Evolutionary conservation across 2,113 vertebrate genomes (phyloP), one percentile per base, ranked within the genome.

Genomic region (Charina bottae): DNA sequence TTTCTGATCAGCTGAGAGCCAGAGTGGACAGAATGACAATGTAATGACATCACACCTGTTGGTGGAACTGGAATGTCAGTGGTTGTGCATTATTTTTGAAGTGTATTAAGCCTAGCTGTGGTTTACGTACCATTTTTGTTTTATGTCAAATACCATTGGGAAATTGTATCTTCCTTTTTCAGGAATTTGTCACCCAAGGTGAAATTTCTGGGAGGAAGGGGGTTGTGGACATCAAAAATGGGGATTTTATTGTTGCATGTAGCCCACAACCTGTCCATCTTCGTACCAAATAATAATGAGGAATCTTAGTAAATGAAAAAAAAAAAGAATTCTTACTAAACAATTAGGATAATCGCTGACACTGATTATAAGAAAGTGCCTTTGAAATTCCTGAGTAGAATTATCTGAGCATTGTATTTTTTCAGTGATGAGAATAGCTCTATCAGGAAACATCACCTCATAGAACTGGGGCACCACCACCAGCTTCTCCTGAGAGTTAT

Each of bases 321-420:
- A 85, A 72, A 33, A 33, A 78, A 78, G 2, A 37, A 28, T 83
- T 1, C 46, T 87, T 91, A 88, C 93, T 93, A 93, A 92, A 91
- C 58, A 93, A 49, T 28, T 62, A 19, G 49, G n/a, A 17, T 24
- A 54, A 33, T 23, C 4, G 59, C 37, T 90, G 23, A 59, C 10
- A 46, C 15, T 62, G 68, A 13, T 58, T 83, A 26, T 42, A 88
- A 17, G 2, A 10, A 42, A 46, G 6, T 2, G 17, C n/a, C 42
- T 87, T 26, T 86, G 55, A 88, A 64, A 62, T 9, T 56, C 33
- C 7, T 15, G 49, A 13, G 19, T 28, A 89, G 87, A 54, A 72
- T 94, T 92, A 89, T 26, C 84, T 26, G 11, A 24, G 62, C 49
- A 87, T 91, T 93, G 28, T 89, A 91, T 84, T 28, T 85, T 17